Evolutionary conservation across 2,888 invertebrate species (phyloP).

Genomic region (Onchidella celtica): DNA sequence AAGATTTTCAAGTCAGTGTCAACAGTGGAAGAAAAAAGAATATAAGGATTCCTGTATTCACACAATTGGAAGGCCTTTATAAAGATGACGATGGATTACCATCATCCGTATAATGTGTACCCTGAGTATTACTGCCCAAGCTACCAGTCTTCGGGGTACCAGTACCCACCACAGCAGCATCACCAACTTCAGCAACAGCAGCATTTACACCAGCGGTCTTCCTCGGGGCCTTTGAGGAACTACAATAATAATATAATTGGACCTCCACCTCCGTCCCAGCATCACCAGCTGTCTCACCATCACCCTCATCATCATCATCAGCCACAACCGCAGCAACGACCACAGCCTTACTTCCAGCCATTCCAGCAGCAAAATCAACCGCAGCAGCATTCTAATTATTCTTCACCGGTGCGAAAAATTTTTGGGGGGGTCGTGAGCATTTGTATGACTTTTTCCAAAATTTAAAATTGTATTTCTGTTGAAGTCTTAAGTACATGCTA

Average conservation of each 20-base stretch:
- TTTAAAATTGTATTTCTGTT: neutral
- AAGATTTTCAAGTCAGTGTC: too few species aligned
- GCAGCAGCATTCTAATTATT: constrained; percentile 15
- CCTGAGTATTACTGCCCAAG: constrained; percentile 52
- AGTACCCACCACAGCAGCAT: constrained; percentile 33
- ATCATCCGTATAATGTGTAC: constrained; percentile 53
- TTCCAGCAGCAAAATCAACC: constrained; percentile 36
- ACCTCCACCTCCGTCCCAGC: neutral
- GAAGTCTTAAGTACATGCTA: too few species aligned
- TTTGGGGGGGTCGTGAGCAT: neutral
- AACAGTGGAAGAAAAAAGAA: too few species aligned
- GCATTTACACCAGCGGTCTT: neutral
- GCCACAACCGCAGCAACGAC: constrained; percentile 16
- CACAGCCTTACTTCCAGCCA: constrained; percentile 21
- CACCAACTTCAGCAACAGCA: constrained; percentile 15
- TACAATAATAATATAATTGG: constrained; percentile 34
- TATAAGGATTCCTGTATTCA: too few species aligned
- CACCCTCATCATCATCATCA: neutral
- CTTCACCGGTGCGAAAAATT: constrained; percentile 33
- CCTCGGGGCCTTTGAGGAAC: constrained; percentile 29
- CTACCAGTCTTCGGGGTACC: constrained; percentile 45
- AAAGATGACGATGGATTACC: constrained; percentile 54
- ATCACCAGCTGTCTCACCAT: neutral
- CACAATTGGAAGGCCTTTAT: neutral
- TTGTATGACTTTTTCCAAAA: neutral